Percentiles rank a stretch among this genome's conserved stretches.
Conservation (phyloP, 2,113 vertebrate species). For the Xiphophorus maculatus region DNA sequence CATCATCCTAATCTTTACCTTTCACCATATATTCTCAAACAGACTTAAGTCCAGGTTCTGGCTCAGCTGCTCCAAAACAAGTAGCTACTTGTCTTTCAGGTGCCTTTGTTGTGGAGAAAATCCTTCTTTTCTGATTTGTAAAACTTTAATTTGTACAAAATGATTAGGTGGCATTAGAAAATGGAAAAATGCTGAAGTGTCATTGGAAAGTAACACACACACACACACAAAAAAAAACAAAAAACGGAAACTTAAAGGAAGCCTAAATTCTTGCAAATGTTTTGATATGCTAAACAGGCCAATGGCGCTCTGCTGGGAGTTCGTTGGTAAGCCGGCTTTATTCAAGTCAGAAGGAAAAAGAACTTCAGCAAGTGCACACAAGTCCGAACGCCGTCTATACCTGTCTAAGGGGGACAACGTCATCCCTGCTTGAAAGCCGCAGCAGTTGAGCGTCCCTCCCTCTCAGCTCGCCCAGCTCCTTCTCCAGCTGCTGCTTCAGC, state of each 20-base stretch:
- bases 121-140: neutral
- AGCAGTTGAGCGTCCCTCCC: neutral
- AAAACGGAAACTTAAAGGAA: neutral
- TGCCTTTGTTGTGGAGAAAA: neutral
- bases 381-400: neutral
- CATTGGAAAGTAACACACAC: neutral
- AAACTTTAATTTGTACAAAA: neutral
- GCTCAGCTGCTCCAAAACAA: too few species aligned
- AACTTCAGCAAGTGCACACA: neutral
- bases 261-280: neutral
- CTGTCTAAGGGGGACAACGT: conserved; percentile 31
- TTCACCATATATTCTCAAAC: too few species aligned
- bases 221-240: too few species aligned
- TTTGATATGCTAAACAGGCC: neutral
- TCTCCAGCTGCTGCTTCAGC: conserved; percentile 7
- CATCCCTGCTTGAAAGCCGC: neutral
- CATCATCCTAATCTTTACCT: too few species aligned
- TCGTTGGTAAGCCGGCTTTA: neutral
- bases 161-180: neutral
- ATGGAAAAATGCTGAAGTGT: neutral
- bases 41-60: too few species aligned
- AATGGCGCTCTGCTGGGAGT: neutral
- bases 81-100: neutral
- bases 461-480: conserved; percentile 17
- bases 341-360: neutral